Base-by-base conservation (phyloP, 1,140 invertebrate species). In the Penaeus chinensis region DNA sequence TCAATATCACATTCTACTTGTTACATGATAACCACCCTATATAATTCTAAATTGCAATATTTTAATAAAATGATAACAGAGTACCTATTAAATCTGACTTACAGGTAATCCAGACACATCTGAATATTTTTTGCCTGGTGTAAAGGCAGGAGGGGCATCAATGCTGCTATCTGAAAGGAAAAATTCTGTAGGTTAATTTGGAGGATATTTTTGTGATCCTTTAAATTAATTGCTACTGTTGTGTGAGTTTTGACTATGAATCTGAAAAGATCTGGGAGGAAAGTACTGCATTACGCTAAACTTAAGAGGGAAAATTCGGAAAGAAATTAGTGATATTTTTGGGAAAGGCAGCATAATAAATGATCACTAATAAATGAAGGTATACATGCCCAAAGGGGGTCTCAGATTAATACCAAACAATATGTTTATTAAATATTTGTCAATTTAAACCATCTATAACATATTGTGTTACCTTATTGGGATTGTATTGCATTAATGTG, bases 111-210 rank as follows among this genome's bases (percentile, higher is more conserved):
- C 97, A 90, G 96, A 98, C 82, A 98, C 95, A 91, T 98, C 97
- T 0, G 97, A 98, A 92, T 98, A 98, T 91, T 98, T 98, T 91
- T 98, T 98, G 3, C 96, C 94, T 42, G 97, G 97, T 92, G 95
- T 96, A 90, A 98, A 97, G 84, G 96, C 96, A 63, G 97, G 97
- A 27, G 97, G 97, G 61, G 96, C 96, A 93, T 98, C 97, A 87
- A 98, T 96, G 27, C 91, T 92, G 76, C 91, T 91, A 91, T 93
- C 93, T 92, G 91, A 90, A 91, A 66, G 47, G 18, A 18, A 85
- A 60, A 1, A 27, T 19, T 32, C 42, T 37, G n/a, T 74, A 18
- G 69, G 11, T 10, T 8, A n/a, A 32, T 2, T 71, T 37, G n/a
- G 32, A 27, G 11, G 32, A 71, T 37, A 18, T 37, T 20, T 71